A percentile compares a stretch with the other conserved stretches of the same genome.
Evolutionary conservation across 1,140 invertebrate genomes (phyloP).

Genomic region (Dendrolimus kikuchii): DNA sequence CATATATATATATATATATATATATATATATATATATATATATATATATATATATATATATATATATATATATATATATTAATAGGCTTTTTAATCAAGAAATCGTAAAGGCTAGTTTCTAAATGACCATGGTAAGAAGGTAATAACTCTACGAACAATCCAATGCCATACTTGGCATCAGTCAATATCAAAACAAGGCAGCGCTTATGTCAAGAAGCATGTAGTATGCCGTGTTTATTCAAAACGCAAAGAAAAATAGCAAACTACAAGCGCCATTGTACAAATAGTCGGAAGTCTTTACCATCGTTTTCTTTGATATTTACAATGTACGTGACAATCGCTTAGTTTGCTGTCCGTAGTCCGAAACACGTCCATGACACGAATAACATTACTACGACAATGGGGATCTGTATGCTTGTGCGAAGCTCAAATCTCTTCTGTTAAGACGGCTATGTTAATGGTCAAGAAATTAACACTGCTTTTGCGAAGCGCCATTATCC

Average conservation of each 20-base stretch:
- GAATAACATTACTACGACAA: constrained; percentile 34
- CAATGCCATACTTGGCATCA: no score
- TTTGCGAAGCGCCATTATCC: constrained; percentile 33
- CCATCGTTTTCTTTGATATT: constrained; percentile 34
- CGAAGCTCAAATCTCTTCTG: constrained; percentile 23
- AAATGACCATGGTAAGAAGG: no score
- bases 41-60: no score
- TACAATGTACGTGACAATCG: constrained; percentile 43
- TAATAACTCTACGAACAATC: no score
- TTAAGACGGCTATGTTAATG: constrained; percentile 40
- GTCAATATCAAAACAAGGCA: no score
- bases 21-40: no score
- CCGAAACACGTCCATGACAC: constrained; percentile 30
- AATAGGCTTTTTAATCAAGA: no score
- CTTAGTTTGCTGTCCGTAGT: constrained; percentile 16
- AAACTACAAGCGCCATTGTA: constrained; percentile 2
- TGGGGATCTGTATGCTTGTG: constrained; percentile 33
- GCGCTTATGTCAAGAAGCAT: not conserved
- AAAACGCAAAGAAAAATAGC: constrained; percentile 2
- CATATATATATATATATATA: no score
- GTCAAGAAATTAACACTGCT: constrained; percentile 37
- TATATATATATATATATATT: no score
- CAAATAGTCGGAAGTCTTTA: constrained; percentile 23
- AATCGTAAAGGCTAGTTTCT: no score
- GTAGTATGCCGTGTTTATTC: not conserved